Conservation (phyloP, 2,113 vertebrate genomes). For the Falcunculus frontatus region DNA sequence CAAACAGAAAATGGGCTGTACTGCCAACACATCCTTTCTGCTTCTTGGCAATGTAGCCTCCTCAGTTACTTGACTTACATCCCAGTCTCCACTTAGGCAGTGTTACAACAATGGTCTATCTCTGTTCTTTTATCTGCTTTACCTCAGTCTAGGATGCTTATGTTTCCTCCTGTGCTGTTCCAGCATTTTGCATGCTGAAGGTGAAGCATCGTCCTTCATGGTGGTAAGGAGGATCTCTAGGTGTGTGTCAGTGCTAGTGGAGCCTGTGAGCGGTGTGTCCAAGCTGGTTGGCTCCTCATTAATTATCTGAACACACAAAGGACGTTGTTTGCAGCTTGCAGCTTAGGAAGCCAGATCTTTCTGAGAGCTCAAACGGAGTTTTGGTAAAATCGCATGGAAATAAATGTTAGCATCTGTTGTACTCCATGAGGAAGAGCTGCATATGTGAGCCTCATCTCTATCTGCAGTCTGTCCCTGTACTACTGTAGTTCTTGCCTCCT, state of each 20-base stretch:
- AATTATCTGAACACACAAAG: neutral
- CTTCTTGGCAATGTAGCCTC: neutral
- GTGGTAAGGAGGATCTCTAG: neutral
- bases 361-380: neutral
- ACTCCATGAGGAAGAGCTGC: neutral
- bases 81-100: neutral
- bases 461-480: neutral
- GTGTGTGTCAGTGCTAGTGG: neutral
- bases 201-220: neutral
- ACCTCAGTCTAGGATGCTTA: neutral
- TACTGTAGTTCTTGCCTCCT: neutral
- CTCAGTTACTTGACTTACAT: neutral
- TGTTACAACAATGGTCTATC: neutral
- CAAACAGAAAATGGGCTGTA: neutral
- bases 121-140: neutral
- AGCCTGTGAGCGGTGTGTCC: neutral
- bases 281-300: neutral
- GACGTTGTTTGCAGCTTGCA: neutral
- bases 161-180: neutral
- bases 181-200: neutral
- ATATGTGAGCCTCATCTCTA: neutral
- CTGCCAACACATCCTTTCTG: neutral
- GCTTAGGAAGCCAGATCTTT: neutral
- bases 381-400: neutral
- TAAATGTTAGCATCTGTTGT: neutral